Evolutionary conservation across 2,888 invertebrate species (phyloP), one percentile per base, ranked within the genome.

Genomic region (Amphimallon solstitiale): DNA sequence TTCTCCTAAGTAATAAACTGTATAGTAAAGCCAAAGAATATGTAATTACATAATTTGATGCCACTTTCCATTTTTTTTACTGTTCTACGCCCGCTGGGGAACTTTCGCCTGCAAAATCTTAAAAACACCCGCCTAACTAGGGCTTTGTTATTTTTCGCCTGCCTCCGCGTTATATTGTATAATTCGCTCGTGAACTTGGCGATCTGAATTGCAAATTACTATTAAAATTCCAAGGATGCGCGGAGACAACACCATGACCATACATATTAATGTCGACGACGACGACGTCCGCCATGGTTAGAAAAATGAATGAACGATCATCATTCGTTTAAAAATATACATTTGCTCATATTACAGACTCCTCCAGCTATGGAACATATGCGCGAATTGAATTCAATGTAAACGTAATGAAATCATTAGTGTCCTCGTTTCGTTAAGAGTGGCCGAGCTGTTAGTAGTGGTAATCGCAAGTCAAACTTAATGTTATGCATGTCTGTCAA

Each of bases 171-270:
- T 21, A 21, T 14, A 40, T 56, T 14, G 56, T 56, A 56, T 56
- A 56, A 56, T 56, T 56, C 56, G 40, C 56, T 56, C 56, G 56
- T 56, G 56, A 56, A 56, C 56, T 56, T 56, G 56, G 40, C 40
- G 43, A 63, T 79, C 73, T 78, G 75, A 76, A 78, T 75, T 79
- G 77, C 74, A 79, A 78, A 78, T 77, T 66, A 69, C 72, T 75
- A 78, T 73, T 71, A 70, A 78, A 76, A 76, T 78, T 79, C 74
- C 78, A 79, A 79, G 79, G 78, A 78, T 76, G 72, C 70, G 70
- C 63, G 70, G 76, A 77, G 77, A 78, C 73, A 76, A 73, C 72
- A 77, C 77, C 77, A 75, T 77, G 77, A 76, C 77, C 76, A 78
- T 78, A 78, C 77, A 78, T 79, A 79, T 77, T 78, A 75, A 79